Evolutionary conservation across 2,797 vertebrate species (phyloP), one percentile per base, ranked within the genome.

Genomic region (Catamblyrhynchus diadema): DNA sequence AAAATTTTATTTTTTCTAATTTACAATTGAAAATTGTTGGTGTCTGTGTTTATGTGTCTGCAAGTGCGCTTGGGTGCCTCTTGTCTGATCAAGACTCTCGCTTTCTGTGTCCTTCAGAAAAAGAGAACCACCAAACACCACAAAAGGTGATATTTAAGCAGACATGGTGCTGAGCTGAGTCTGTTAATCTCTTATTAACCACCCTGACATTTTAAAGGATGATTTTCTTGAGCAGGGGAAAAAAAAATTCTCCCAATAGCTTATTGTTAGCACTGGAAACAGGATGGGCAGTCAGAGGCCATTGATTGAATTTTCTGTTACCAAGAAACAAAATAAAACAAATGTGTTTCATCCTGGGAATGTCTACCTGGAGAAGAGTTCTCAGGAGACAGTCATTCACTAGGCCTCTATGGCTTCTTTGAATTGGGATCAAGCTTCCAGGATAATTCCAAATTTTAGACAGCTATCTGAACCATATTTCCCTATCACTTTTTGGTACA

Each of bases 51-150:
- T 90, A 87, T 67, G 73, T 91, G 85, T 78, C 85, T 95, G 20
- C 44, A 88, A 93, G 39, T 45, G 32, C 70, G 35, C 53, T 79
- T 91, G 54, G 59, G 59, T 0, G 2, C 54, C 79, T 96, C 57
- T 94, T 97, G 86, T 96, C 95, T 95, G 91, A 95, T 94, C 78
- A 94, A 92, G 78, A 86, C 78, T 89, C 87, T 93, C 0, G 0
- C 48, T 56, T 94, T 73, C 61, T 73, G 11, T 79, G 66, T 89
- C 56, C 88, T 95, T 73, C 51, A 84, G 82, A 80, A 86, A 92
- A 91, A 95, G 30, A 87, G 39, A 89, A 60, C 48, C 1, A 1
- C 62, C 50, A 57, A 72, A 71, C 39, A 69, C 60, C 80, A 80
- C 75, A 77, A 89, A 87, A 93, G 74, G 92, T 85, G 69, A 89